phyloP scores from a whole-genome alignment of 2,888 invertebrate species.

The Acanthopleura granulata region DNA sequence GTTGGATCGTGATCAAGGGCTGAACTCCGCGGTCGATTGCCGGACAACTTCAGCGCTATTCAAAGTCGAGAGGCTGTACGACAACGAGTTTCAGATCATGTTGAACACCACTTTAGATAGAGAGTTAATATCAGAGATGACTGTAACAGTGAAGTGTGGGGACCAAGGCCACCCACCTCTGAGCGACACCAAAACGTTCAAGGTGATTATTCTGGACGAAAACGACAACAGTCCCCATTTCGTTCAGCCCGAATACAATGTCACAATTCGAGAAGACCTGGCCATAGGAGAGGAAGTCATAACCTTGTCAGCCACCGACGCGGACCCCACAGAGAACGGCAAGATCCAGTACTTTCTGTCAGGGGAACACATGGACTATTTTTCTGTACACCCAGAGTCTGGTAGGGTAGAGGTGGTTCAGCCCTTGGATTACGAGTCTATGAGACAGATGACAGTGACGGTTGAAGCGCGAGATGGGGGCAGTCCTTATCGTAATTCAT shows the following conservation, averaged over 20 bases:
- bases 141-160: conserved; percentile 14
- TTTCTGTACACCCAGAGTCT: not conserved
- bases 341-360: not conserved
- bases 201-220: not conserved
- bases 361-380: not conserved
- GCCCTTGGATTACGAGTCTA: conserved; percentile 81
- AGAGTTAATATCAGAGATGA: conserved; percentile 33
- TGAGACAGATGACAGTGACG: conserved; percentile 79
- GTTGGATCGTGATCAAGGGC: conserved; percentile 58
- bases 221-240: conserved; percentile 19
- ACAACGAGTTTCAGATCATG: conserved; percentile 53
- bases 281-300: not conserved
- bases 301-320: not conserved
- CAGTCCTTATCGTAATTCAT: conserved; percentile 70
- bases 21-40: conserved; percentile 55
- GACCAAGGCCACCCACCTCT: not conserved
- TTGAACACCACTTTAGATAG: conserved; percentile 54
- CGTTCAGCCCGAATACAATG: not conserved
- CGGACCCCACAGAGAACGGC: not conserved
- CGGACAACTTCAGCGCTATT: conserved; percentile 40
- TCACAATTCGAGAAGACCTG: not conserved
- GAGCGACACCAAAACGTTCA: not conserved
- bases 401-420: not conserved
- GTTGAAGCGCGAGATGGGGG: conserved; percentile 73
- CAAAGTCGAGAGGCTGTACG: conserved; percentile 45